Evolutionary conservation across 2,797 vertebrate species (phyloP).

Genomic region (Amblyopsis hoosieri): DNA sequence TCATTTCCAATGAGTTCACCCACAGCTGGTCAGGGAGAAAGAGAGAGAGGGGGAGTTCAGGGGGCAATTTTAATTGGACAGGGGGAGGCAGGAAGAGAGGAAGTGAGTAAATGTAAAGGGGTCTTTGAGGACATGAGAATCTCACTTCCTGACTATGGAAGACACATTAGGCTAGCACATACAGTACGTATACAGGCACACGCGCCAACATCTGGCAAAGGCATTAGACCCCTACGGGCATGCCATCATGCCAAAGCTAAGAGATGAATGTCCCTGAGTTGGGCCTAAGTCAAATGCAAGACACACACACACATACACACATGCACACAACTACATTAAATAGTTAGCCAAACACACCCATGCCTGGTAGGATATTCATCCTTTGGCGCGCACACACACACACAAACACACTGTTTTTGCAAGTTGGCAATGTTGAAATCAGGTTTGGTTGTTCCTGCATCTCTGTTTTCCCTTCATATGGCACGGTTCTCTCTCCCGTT

Average conservation of each 20-base stretch:
- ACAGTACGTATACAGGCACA: background rate
- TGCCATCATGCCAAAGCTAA: conserved; percentile 26
- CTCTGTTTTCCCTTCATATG: conserved; percentile 1
- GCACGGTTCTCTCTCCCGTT: conserved; percentile 17
- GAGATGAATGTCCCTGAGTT: conserved; percentile 52
- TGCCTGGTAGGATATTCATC: background rate
- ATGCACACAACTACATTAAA: conserved; percentile 13
- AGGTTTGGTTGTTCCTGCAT: conserved; percentile 4
- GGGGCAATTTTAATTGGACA: background rate
- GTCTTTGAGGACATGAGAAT: conserved; percentile 25
- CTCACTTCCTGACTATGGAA: background rate
- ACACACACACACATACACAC: background rate
- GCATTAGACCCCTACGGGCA: conserved; percentile 53
- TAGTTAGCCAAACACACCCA: conserved; percentile 1
- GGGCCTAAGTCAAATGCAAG: conserved; percentile 35
- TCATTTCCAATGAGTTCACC: conserved; percentile 50
- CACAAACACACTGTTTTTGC: background rate
- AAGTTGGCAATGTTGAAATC: conserved; percentile 12
- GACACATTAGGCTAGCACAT: background rate
- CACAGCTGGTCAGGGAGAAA: background rate
- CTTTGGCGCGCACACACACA: background rate
- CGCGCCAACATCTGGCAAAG: conserved; percentile 54
- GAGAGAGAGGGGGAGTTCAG: background rate
- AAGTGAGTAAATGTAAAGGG: conserved; percentile 13
- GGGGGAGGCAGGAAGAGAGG: background rate